A percentile compares a stretch with the other conserved stretches of the same genome.
Evolutionary conservation across 1,140 invertebrate species (phyloP).

Genomic region (Neodiprion virginianus): DNA sequence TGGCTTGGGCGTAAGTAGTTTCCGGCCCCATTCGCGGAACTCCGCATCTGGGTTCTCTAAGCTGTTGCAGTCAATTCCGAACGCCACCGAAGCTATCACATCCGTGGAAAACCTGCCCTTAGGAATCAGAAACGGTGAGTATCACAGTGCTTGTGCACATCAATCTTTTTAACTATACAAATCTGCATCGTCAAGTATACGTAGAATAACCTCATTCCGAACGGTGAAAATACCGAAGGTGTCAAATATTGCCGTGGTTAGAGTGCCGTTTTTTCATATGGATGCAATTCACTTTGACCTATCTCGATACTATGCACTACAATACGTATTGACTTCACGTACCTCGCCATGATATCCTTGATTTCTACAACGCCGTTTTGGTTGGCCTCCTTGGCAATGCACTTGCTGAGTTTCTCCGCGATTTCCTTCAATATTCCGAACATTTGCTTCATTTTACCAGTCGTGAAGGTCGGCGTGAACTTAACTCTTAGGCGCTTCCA

Average conservation of each 20-base stretch:
- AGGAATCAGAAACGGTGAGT: conserved; percentile 33
- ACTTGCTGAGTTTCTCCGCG: conserved; percentile 48
- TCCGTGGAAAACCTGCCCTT: conserved; percentile 63
- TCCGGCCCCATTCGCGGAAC: conserved; percentile 35
- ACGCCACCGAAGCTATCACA: conserved; percentile 65
- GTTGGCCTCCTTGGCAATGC: conserved; percentile 33
- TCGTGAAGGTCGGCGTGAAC: conserved; percentile 65
- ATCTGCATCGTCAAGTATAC: too few species aligned
- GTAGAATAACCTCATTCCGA: too few species aligned
- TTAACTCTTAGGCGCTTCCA: conserved; percentile 64
- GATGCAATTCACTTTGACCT: too few species aligned
- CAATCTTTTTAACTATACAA: too few species aligned
- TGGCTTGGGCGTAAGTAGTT: conserved; percentile 46
- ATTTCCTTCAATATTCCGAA: conserved; percentile 57
- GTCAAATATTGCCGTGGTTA: too few species aligned
- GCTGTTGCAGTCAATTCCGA: conserved; percentile 65
- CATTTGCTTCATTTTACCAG: conserved; percentile 66
- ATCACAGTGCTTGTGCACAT: conserved; percentile 8
- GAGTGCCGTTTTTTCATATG: too few species aligned
- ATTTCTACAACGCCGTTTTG: conserved; percentile 40
- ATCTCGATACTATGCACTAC: too few species aligned
- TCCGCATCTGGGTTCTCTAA: conserved; percentile 53
- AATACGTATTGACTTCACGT: conserved; percentile 16
- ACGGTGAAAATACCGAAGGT: too few species aligned
- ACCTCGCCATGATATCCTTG: conserved; percentile 61